phyloP scores from a whole-genome alignment of 2,888 invertebrate genomes.

The Isotomurus palustris region DNA sequence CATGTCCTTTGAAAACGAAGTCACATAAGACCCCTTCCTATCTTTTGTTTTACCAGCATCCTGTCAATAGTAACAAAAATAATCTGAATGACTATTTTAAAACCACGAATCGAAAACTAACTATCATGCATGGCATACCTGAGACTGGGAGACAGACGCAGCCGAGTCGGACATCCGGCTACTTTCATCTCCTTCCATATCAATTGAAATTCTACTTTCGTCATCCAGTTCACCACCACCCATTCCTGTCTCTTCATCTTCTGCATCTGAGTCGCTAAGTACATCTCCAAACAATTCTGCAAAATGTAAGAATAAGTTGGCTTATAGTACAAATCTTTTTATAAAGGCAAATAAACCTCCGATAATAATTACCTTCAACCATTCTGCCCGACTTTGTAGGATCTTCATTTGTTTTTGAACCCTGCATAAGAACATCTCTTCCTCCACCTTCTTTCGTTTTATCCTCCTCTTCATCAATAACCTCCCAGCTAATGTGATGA shows the following conservation, averaged over 20 bases:
- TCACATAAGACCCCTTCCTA: constrained; percentile 23
- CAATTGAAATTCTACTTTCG: constrained; percentile 39
- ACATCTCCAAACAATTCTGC: constrained; percentile 74
- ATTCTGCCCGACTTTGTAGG: too few relatives aligned
- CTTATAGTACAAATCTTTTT: background rate
- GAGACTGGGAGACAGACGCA: constrained; percentile 23
- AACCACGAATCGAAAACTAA: background rate
- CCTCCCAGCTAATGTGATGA: constrained; percentile 78
- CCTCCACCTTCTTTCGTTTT: constrained; percentile 50
- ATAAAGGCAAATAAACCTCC: background rate
- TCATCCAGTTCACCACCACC: constrained; percentile 29
- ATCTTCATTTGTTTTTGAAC: constrained; percentile 44
- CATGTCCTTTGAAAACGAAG: constrained; percentile 41
- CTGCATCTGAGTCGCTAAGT: constrained; percentile 74
- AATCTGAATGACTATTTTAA: too few relatives aligned
- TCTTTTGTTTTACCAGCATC: constrained; percentile 12
- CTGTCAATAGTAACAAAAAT: too few relatives aligned
- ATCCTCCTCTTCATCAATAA: constrained; percentile 78
- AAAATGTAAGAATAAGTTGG: background rate
- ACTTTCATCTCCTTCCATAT: constrained; percentile 31
- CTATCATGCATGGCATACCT: too few relatives aligned
- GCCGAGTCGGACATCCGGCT: constrained; percentile 40
- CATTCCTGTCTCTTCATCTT: constrained; percentile 63
- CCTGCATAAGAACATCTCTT: constrained; percentile 44
- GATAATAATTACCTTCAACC: background rate